Conservation (phyloP, 1,140 invertebrate genomes). For the Brachionus koreanus region DNA sequence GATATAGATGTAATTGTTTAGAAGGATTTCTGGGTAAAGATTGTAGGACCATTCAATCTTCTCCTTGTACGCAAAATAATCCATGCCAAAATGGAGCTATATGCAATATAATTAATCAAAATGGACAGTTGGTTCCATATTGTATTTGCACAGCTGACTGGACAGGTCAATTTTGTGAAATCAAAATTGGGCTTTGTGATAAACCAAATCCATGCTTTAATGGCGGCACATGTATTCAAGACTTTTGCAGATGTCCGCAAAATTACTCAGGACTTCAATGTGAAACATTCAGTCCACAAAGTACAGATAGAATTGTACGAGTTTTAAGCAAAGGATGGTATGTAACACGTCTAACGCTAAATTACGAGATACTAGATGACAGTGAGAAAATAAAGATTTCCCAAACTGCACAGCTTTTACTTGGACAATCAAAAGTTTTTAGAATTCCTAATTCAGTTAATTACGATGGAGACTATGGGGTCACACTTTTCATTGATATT, state of each 20-base stretch:
- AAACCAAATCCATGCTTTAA: slow-evolving; percentile 16
- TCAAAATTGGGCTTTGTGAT: background rate
- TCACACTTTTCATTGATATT: background rate
- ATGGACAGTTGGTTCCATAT: background rate
- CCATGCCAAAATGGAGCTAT: background rate
- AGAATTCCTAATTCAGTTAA: slow-evolving; percentile 35
- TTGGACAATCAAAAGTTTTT: slow-evolving; percentile 12
- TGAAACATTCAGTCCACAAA: background rate
- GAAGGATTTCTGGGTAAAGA: slow-evolving; percentile 28
- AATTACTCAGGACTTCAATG: slow-evolving; percentile 24
- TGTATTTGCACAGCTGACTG: slow-evolving; percentile 20
- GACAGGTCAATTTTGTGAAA: slow-evolving; percentile 14
- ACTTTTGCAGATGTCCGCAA: background rate
- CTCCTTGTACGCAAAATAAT: background rate
- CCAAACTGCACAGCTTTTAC: slow-evolving; percentile 16
- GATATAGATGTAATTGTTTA: background rate
- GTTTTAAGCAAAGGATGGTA: slow-evolving; percentile 38
- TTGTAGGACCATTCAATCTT: slow-evolving; percentile 9
- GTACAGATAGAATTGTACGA: background rate
- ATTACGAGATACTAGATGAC: background rate
- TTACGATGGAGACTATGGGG: background rate
- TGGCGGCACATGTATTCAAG: slow-evolving; percentile 3
- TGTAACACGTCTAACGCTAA: background rate
- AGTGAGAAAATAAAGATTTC: background rate
- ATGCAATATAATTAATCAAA: background rate